Percentiles rank a stretch among this genome's conserved stretches.
Evolutionary conservation across 92 coral and sea anemone species (phyloP).

Genomic region (Blastomussa wellsi): DNA sequence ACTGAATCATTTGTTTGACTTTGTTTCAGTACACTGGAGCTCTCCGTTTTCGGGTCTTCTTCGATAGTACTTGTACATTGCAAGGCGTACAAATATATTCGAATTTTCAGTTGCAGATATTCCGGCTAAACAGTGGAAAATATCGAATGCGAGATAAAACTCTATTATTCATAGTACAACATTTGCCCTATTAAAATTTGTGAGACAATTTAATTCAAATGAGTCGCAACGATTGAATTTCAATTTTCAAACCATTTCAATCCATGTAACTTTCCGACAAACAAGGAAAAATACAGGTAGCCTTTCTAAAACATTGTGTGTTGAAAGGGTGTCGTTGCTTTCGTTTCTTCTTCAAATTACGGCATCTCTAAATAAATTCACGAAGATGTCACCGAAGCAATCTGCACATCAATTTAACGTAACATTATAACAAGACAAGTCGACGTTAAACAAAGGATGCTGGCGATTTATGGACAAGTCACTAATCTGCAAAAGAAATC

Average conservation of each 20-base stretch:
- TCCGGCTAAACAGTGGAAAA: neutral
- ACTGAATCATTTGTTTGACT: neutral
- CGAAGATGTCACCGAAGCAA: constrained; percentile 9
- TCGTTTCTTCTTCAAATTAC: neutral
- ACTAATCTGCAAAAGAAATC: constrained; percentile 12
- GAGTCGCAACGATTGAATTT: constrained; percentile 23
- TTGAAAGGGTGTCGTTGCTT: neutral
- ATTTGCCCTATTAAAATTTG: constrained; percentile 10
- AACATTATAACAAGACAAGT: constrained; percentile 18
- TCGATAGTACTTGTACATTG: neutral
- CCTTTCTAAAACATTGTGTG: neutral
- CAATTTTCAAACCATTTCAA: constrained; percentile 1
- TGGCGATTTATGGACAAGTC: constrained; percentile 12
- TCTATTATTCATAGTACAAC: constrained; percentile 3
- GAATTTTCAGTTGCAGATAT: neutral
- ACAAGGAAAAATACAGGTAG: neutral
- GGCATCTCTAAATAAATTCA: neutral
- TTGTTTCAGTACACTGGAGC: neutral
- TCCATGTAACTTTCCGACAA: neutral
- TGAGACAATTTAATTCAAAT: constrained; percentile 10
- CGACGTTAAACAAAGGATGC: constrained; percentile 11
- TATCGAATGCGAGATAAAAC: neutral
- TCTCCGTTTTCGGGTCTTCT: neutral
- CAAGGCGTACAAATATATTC: neutral
- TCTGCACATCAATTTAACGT: constrained; percentile 11